A percentile compares a stretch with the other conserved stretches of the same genome.
Conservation (phyloP, 2,797 vertebrate genomes). For the Darevskia mixta region DNA sequence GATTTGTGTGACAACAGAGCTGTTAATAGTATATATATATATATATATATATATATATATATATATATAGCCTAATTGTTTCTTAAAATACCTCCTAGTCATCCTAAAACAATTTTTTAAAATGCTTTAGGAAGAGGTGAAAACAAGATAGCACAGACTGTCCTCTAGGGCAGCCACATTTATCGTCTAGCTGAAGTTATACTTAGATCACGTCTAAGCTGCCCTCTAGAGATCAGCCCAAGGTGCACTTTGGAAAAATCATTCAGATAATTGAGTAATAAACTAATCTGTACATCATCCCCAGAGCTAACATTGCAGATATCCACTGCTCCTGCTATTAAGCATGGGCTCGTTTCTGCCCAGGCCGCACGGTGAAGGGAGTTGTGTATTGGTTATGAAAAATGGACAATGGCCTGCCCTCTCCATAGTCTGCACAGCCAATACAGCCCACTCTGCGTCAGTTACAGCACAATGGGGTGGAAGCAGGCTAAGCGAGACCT, state of each 20-base stretch:
- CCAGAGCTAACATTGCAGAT: background rate
- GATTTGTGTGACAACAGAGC: background rate
- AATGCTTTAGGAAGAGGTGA: background rate
- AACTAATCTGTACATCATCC: conserved; percentile 3
- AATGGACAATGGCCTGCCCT: too few relatives aligned
- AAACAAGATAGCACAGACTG: background rate
- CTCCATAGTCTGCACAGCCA: background rate
- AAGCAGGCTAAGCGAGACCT: background rate
- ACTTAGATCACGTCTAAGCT: conserved; percentile 31
- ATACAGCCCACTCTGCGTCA: background rate
- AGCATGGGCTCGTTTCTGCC: background rate
- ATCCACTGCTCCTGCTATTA: background rate
- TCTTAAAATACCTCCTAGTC: background rate
- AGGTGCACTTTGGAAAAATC: background rate
- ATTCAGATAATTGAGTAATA: background rate
- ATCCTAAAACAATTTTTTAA: background rate
- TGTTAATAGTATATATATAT: background rate
- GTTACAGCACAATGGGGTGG: background rate
- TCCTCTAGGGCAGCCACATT: background rate
- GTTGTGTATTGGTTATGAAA: background rate
- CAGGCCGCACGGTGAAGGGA: background rate
- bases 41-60: too few relatives aligned
- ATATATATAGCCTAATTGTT: background rate
- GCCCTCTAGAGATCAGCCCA: background rate
- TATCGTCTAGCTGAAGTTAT: conserved; percentile 12